Percentiles rank a stretch among this genome's conserved stretches.
These are phyloP conservation scores for Barypeithes pellucidus DNA, from an alignment of 2,888 invertebrate species.

Conservation along the genomic window DNA sequence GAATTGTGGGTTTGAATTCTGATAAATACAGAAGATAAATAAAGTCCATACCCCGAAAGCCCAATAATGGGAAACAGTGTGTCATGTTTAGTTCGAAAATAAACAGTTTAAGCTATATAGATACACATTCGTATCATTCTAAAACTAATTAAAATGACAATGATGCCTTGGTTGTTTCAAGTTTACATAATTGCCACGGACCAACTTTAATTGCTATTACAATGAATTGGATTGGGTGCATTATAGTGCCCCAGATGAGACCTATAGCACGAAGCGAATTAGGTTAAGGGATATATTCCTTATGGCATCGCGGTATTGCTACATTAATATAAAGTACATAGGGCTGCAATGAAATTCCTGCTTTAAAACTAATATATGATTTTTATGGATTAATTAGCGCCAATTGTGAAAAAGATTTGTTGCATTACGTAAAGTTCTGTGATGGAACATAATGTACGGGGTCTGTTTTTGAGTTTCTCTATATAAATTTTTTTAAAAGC, in stretches of 20 bases:
- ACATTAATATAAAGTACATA: too few relatives aligned
- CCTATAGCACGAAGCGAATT: slow-evolving; percentile 37
- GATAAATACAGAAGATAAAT: slow-evolving; percentile 34
- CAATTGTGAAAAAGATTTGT: too few relatives aligned
- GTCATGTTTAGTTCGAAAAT: slow-evolving; percentile 42
- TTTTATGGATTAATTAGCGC: too few relatives aligned
- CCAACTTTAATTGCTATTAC: slow-evolving; percentile 50
- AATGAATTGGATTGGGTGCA: slow-evolving; percentile 48
- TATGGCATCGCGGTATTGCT: too few relatives aligned
- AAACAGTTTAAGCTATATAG: slow-evolving; percentile 42
- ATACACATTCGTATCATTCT: slow-evolving; percentile 33
- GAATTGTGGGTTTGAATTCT: too few relatives aligned
- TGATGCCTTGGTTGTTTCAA: slow-evolving; percentile 44
- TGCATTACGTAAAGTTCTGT: too few relatives aligned
- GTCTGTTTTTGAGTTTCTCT: too few relatives aligned
- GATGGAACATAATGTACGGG: too few relatives aligned
- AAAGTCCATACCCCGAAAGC: slow-evolving; percentile 35
- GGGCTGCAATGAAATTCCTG: too few relatives aligned
- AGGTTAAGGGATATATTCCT: slow-evolving; percentile 20
- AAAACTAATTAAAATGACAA: slow-evolving; percentile 52
- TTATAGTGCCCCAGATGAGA: slow-evolving; percentile 34
- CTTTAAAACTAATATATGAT: too few relatives aligned
- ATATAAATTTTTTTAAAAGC: too few relatives aligned
- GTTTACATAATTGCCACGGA: slow-evolving; percentile 45
- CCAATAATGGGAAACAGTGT: slow-evolving; percentile 26